Evolutionary conservation across 2,113 vertebrate genomes (phyloP), one percentile per base, ranked within the genome.

Genomic region (Thamnaconus septentrionalis): DNA sequence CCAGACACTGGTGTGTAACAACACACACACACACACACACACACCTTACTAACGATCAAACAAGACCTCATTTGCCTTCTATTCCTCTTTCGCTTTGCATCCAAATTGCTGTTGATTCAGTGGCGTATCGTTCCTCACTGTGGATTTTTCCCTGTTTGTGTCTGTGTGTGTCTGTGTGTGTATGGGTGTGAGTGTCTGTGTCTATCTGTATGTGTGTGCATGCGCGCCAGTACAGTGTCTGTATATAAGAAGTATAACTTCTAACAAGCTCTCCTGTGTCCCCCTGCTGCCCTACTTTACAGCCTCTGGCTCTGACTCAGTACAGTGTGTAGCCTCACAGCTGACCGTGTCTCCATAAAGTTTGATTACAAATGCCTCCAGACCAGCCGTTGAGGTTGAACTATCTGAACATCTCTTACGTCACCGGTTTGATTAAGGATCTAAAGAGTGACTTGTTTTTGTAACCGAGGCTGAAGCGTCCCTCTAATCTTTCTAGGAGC

Each of bases 271-370:
- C 71, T 63, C 68, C 64, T 71, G 62, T 79, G 68, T 59, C 75
- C 81, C 61, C 75, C 57, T 79, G 18, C 18, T 31, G 83, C 69
- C 73, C 87, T 76, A 81, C 75, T 81, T 85, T 69, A 76, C 65
- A 55, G 66, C 64, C 59, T 41, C 18, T 11, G 66, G 56, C 45
- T 5, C 12, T 48, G 49, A 1, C 66, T 6, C 44, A 49, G 42
- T 58, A 45, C 7, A 60, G 50, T 45, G 12, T 52, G 11, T 47
- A 58, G 18, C 48, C 18, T 45, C 39, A 49, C 59, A 59, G 71
- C 41, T 12, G 50, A 50, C 7, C 31, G 31, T n/a, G 40, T 7
- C 45, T 67, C 45, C 45, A 59, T 41, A 10, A 41, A 0, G 39
- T 18, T 49, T n/a, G 41, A 31, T 55, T 0, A 18, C 47, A 69